Conservation (phyloP, 2,113 vertebrate species). For the Hippocampus guttulatus region DNA sequence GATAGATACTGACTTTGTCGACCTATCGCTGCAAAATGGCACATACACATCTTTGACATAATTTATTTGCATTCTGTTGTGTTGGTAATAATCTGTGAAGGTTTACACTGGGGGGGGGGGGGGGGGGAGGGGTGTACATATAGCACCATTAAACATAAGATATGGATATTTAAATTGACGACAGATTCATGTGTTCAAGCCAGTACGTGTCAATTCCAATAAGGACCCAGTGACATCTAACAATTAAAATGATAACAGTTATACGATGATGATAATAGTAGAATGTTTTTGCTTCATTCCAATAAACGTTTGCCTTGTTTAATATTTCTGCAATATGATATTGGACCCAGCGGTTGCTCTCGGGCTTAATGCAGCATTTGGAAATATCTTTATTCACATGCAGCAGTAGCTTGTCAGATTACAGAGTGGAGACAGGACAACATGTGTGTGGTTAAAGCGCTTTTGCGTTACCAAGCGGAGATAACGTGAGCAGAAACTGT, state of each 20-base stretch:
- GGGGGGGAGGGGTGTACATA: background rate
- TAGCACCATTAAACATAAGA: constrained; percentile 8
- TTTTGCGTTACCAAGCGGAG: constrained; percentile 45
- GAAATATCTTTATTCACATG: constrained; percentile 72
- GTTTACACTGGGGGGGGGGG: constrained; percentile 1
- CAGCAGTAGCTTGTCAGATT: constrained; percentile 66
- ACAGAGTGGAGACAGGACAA: constrained; percentile 56
- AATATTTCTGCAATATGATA: constrained; percentile 49
- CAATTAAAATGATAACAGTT: background rate
- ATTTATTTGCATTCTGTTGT: constrained; percentile 11
- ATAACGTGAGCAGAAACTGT: constrained; percentile 62
- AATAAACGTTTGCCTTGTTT: background rate
- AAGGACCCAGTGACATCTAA: background rate
- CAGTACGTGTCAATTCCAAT: background rate
- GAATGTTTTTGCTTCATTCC: constrained; percentile 4
- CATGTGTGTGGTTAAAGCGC: constrained; percentile 38
- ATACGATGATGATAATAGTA: background rate
- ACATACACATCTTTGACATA: constrained; percentile 11
- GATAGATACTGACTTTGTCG: background rate
- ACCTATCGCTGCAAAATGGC: constrained; percentile 3
- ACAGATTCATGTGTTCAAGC: background rate
- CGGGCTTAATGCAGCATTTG: constrained; percentile 56
- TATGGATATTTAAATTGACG: constrained; percentile 4
- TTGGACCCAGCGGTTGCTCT: constrained; percentile 39
- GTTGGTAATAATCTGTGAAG: constrained; percentile 4